Evolutionary conservation across 2,113 vertebrate genomes (phyloP).

Genomic region (Struthidea cinerea): DNA sequence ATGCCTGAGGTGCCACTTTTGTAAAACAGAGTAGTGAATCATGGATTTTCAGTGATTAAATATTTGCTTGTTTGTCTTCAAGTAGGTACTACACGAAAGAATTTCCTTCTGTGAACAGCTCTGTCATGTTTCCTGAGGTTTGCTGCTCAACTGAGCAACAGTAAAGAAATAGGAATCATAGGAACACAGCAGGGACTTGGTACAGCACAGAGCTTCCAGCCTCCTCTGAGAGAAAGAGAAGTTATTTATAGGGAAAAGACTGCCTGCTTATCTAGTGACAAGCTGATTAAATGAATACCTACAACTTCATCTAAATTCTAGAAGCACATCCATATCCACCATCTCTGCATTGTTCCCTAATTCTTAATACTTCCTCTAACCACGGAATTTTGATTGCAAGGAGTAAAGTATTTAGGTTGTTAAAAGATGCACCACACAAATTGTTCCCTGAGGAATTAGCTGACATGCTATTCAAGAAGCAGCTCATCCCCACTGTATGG

Average conservation of each 20-base stretch:
- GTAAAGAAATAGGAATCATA: not conserved
- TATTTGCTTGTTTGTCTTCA: not conserved
- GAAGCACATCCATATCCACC: not conserved
- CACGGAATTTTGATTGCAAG: not conserved
- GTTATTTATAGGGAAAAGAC: not conserved
- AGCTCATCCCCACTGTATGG: not conserved
- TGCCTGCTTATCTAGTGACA: not conserved
- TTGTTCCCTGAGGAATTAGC: not conserved
- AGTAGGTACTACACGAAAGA: not conserved
- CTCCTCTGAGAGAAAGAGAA: not conserved
- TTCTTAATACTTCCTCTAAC: not conserved
- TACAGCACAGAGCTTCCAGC: not conserved
- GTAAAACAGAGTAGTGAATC: not conserved
- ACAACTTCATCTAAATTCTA: not conserved
- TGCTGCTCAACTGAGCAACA: constrained; percentile 6
- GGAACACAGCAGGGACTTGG: not conserved
- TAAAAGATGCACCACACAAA: not conserved
- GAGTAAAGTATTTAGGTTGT: not conserved
- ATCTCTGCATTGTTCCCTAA: not conserved
- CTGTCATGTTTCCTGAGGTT: not conserved
- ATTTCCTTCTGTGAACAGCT: not conserved
- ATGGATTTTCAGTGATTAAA: not conserved
- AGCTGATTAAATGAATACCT: not conserved
- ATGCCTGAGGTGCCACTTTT: not conserved
- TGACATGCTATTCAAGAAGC: not conserved